A percentile compares a stretch with the other conserved stretches of the same genome.
Conservation (phyloP, 2,113 vertebrate species). For the Galemys pyrenaicus region DNA sequence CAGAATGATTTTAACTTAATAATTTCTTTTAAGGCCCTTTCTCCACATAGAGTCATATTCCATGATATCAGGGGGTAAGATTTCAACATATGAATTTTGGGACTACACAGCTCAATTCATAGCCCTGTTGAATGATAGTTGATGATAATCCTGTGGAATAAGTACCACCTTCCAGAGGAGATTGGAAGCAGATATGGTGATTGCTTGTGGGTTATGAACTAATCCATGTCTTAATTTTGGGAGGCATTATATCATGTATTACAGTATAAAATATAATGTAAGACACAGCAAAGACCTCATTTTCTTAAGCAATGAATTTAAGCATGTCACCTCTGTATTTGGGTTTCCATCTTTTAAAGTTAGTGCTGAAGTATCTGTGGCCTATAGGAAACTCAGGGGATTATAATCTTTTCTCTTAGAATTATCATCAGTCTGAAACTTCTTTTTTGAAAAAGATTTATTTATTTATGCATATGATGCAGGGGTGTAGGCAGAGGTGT, state of each 20-base stretch:
- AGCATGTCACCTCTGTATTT: neutral
- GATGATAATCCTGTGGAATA: neutral
- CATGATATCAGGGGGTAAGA: neutral
- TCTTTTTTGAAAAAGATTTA: neutral
- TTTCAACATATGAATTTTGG: neutral
- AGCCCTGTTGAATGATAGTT: neutral
- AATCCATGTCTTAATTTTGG: neutral
- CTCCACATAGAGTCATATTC: neutral
- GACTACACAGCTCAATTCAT: neutral
- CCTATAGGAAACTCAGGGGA: neutral
- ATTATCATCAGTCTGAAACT: neutral
- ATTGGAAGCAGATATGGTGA: neutral
- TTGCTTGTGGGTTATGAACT: neutral
- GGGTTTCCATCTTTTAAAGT: slow-evolving; percentile 43
- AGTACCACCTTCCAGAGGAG: neutral
- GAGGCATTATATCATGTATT: neutral
- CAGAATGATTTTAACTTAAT: neutral
- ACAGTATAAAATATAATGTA: neutral
- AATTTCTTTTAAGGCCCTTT: neutral
- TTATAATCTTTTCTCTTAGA: neutral
- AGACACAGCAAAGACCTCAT: neutral
- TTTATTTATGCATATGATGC: too few relatives aligned
- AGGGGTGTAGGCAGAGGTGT: too few relatives aligned
- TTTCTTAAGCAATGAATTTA: slow-evolving; percentile 13
- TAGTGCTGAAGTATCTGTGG: neutral